These are phyloP conservation scores for Myrmecophaga tridactyla DNA, from an alignment of 2,113 vertebrate genomes.

Conservation along the genomic window DNA sequence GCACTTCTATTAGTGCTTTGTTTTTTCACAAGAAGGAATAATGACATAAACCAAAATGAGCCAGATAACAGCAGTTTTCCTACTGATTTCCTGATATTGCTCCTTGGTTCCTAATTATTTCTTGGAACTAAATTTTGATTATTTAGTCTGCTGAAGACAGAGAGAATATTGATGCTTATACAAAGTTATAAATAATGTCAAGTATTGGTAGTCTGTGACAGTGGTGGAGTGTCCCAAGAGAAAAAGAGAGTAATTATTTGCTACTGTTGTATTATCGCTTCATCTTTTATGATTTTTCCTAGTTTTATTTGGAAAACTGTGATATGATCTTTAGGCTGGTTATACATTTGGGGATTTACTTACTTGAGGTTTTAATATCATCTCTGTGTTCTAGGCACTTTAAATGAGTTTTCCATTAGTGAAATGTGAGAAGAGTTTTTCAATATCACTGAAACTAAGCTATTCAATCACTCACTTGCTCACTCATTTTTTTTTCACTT, in stretches of 20 bases:
- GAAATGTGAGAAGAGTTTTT: constrained; percentile 44
- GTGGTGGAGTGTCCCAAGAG: constrained; percentile 3
- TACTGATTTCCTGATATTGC: not conserved
- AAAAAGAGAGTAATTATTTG: constrained; percentile 53
- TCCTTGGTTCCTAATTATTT: constrained; percentile 40
- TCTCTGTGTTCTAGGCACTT: constrained; percentile 27
- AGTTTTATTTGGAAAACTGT: constrained; percentile 48
- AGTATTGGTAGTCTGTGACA: constrained; percentile 40
- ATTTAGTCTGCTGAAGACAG: constrained; percentile 28
- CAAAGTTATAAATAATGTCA: constrained; percentile 55
- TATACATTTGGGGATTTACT: constrained; percentile 45
- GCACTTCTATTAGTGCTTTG: not conserved
- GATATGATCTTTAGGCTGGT: constrained; percentile 47
- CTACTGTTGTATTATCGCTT: constrained; percentile 21
- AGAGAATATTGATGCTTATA: constrained; percentile 45
- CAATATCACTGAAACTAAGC: not conserved
- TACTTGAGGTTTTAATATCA: constrained; percentile 37
- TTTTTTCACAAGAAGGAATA: constrained; percentile 33
- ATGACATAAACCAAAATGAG: not conserved
- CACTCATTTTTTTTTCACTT: not conserved
- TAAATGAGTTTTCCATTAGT: constrained; percentile 40
- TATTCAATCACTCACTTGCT: not conserved
- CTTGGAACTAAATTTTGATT: constrained; percentile 55
- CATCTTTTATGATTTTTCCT: constrained; percentile 52
- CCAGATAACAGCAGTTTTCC: constrained; percentile 12